Evolutionary conservation across 2,888 invertebrate genomes (phyloP).

Genomic region (Cyaniris semiargus): DNA sequence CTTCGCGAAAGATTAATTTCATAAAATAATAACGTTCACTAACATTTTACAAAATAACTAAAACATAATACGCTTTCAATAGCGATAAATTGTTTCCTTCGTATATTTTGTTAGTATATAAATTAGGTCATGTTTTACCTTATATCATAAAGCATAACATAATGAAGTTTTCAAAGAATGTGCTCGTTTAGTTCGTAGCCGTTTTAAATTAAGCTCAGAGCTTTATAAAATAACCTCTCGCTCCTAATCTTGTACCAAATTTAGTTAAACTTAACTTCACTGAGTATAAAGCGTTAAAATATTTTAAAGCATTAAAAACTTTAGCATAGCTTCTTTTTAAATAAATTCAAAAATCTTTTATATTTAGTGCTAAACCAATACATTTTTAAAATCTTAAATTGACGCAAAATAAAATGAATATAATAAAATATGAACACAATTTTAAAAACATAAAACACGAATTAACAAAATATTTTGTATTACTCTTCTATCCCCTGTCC

Average conservation of each 20-base stretch:
- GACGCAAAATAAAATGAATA: no score
- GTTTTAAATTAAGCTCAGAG: slow-evolving; percentile 26
- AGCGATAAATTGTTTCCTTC: background rate
- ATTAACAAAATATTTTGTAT: slow-evolving; percentile 1
- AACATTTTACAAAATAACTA: background rate
- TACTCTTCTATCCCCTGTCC: background rate
- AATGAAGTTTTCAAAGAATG: slow-evolving; percentile 21
- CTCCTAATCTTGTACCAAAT: slow-evolving; percentile 14
- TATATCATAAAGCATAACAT: slow-evolving; percentile 5
- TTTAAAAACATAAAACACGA: background rate
- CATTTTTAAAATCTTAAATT: background rate
- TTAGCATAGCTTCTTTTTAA: background rate
- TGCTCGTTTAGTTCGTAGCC: slow-evolving; percentile 24
- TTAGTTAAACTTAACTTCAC: slow-evolving; percentile 5
- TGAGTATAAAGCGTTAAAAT: slow-evolving; percentile 4
- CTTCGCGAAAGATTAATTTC: background rate
- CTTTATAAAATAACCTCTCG: slow-evolving; percentile 23
- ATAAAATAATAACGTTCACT: background rate
- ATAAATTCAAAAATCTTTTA: background rate
- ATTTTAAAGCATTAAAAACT: background rate
- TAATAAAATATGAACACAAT: background rate
- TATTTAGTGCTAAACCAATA: background rate
- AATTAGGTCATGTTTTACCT: slow-evolving; percentile 10
- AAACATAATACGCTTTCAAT: background rate
- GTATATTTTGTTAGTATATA: background rate